phyloP scores from a whole-genome alignment of 2,888 invertebrate genomes.

The Cosmia pyralina region DNA sequence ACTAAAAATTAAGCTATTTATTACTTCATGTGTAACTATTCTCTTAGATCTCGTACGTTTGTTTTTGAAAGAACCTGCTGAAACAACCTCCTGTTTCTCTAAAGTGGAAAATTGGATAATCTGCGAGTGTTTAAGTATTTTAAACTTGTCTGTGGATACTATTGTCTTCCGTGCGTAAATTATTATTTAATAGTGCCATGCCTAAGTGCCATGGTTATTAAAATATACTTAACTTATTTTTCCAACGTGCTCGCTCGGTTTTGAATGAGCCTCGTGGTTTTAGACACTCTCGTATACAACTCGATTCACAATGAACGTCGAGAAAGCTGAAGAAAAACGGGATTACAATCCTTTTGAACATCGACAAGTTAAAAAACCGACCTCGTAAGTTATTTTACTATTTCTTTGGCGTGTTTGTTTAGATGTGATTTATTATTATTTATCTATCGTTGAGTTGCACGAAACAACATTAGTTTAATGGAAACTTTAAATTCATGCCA shows the following conservation, averaged over 20 bases:
- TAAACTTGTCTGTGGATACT: neutral
- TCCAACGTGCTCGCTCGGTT: constrained; percentile 1
- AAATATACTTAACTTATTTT: constrained; percentile 38
- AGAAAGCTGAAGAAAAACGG: constrained; percentile 64
- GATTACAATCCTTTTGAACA: constrained; percentile 86
- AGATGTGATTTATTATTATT: constrained; percentile 12
- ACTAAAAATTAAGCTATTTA: constrained; percentile 67
- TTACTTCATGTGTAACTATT: constrained; percentile 65
- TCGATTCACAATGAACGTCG: constrained; percentile 67
- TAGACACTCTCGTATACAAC: constrained; percentile 51
- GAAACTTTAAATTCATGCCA: too few relatives aligned
- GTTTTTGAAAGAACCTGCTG: neutral
- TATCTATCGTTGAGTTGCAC: too few relatives aligned
- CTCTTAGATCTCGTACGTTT: constrained; percentile 22
- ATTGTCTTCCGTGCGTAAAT: constrained; percentile 6
- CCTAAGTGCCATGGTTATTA: constrained; percentile 34
- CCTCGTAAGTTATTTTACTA: constrained; percentile 81
- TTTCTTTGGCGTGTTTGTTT: constrained; percentile 23
- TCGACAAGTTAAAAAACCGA: constrained; percentile 84
- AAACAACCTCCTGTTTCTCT: neutral
- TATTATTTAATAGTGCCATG: constrained; percentile 34
- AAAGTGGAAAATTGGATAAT: constrained; percentile 8
- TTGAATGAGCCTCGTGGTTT: constrained; percentile 22
- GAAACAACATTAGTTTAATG: too few relatives aligned
- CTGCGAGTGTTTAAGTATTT: neutral